Evolutionary conservation across 2,113 vertebrate genomes (phyloP), one percentile per base, ranked within the genome.

Genomic region (Barbus barbus): DNA sequence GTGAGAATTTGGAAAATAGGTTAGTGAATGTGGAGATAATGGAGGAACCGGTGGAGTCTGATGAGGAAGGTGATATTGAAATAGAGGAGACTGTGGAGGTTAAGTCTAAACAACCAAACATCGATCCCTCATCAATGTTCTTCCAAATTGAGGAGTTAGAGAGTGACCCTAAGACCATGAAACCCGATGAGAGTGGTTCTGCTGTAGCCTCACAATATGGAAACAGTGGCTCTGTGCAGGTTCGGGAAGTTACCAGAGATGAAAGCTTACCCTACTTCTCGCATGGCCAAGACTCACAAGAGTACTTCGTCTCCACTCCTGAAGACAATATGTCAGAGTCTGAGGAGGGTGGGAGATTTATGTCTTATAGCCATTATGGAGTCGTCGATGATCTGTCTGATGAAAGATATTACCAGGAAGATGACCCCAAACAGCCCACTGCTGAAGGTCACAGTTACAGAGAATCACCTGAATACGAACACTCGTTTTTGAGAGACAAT

Each of bases 241-340:
- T 92, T 60, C 87, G 91, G n/a, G 92, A 94, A 4, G 76, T 88
- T 65, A 89, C 87, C 11, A 91, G 76, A 87, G 92, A 93, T 56
- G 86, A 73, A 14, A 91, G 90, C 69, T 84, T 83, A 80, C 83
- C 92, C 22, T 90, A 89, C 85, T 91, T 90, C 58, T 95, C 87
- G 88, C 92, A 20, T 85, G 94, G 89, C 81, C 91, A 93, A 63
- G 96, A 97, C 87, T 93, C 95, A 22, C 83, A 86, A 24, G 96
- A 96, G 63, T 98, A 99, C 84, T 97, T 96, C 85, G 97, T 98
- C 72, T 98, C 96, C 3, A 96, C 96, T 61, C 97, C 98, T 0
- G 97, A 98, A 77, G 97, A 98, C n/a, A 91, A 93, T 81, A 89
- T 95, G 1, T 88, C 92, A 58, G 90, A 90, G 20, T 86, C 87